Conservation (phyloP, 2,797 vertebrate species). For the Salarias fasciatus region DNA sequence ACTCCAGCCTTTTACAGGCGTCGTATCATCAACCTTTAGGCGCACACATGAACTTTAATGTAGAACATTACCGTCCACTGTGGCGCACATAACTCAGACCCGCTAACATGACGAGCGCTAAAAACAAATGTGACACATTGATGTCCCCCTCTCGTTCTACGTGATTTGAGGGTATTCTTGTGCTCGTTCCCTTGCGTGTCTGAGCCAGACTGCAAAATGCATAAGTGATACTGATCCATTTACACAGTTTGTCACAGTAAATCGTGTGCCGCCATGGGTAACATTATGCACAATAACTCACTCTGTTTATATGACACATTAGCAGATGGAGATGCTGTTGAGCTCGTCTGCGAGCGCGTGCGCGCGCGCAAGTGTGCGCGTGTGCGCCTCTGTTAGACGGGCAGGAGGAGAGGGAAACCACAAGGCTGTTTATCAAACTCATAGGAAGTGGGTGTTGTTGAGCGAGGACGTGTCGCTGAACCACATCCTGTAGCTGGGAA, state of each 20-base stretch:
- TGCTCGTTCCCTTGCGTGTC: conserved; percentile 37
- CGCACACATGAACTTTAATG: conserved; percentile 10
- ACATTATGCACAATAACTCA: conserved; percentile 60
- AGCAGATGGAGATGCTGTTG: conserved; percentile 71
- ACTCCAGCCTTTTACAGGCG: conserved; percentile 22
- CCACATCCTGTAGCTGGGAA: conserved; percentile 79
- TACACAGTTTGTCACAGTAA: conserved; percentile 62
- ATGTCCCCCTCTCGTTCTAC: conserved; percentile 58
- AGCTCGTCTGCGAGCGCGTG: conserved; percentile 20
- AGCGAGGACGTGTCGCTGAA: conserved; percentile 70
- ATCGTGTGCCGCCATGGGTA: conserved; percentile 49
- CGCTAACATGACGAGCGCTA: conserved; percentile 52
- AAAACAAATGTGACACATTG: conserved; percentile 63
- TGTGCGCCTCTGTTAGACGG: conserved; percentile 51
- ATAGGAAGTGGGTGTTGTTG: conserved; percentile 87
- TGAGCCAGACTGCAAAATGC: conserved; percentile 15
- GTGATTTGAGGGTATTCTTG: conserved; percentile 55
- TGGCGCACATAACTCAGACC: conserved; percentile 52
- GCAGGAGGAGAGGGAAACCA: conserved; percentile 77
- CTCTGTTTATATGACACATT: conserved; percentile 61
- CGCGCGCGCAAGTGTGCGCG: too few relatives aligned
- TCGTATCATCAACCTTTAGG: conserved; percentile 47
- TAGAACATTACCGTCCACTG: conserved; percentile 48
- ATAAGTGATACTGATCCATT: conserved; percentile 58
- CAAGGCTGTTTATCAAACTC: conserved; percentile 87